Percentiles rank a stretch among this genome's conserved stretches.
phyloP scores from a whole-genome alignment of 2,113 vertebrate species.

The Natator depressus region DNA sequence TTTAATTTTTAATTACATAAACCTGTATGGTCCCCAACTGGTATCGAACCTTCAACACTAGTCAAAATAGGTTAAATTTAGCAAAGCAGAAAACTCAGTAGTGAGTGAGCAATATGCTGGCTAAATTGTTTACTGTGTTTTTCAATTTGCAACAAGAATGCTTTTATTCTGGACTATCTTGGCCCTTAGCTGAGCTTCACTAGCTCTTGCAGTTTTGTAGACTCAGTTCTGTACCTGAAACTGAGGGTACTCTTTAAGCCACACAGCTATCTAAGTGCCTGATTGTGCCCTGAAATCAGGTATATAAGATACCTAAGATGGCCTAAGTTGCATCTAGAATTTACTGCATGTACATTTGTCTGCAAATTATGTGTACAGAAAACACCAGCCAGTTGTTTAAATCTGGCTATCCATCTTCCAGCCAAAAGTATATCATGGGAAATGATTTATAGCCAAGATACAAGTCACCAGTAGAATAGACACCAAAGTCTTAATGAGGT shows the following conservation, averaged over 20 bases:
- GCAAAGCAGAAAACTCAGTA: not conserved
- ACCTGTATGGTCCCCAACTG: conserved; percentile 23
- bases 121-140: conserved; percentile 26
- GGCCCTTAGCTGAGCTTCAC: conserved; percentile 22
- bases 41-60: not conserved
- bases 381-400: conserved; percentile 33
- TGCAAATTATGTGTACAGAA: conserved; percentile 7
- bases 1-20: conserved; percentile 32
- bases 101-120: conserved; percentile 24
- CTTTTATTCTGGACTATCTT: conserved; percentile 43
- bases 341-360: conserved; percentile 33
- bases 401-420: conserved; percentile 28
- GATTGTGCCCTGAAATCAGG: conserved; percentile 39
- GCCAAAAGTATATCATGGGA: conserved; percentile 64
- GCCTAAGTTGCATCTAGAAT: conserved; percentile 21
- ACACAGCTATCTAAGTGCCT: not conserved
- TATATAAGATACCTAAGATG: conserved; percentile 38
- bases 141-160: conserved; percentile 56
- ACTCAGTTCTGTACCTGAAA: conserved; percentile 11
- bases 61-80: conserved; percentile 23
- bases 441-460: conserved; percentile 66
- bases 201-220: conserved; percentile 34
- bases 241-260: not conserved
- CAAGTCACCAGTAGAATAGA: conserved; percentile 71
- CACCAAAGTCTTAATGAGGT: conserved; percentile 67